These are phyloP conservation scores for Corythoichthys haematopterus DNA, from an alignment of 2,113 vertebrate species.

Conservation along the genomic window DNA sequence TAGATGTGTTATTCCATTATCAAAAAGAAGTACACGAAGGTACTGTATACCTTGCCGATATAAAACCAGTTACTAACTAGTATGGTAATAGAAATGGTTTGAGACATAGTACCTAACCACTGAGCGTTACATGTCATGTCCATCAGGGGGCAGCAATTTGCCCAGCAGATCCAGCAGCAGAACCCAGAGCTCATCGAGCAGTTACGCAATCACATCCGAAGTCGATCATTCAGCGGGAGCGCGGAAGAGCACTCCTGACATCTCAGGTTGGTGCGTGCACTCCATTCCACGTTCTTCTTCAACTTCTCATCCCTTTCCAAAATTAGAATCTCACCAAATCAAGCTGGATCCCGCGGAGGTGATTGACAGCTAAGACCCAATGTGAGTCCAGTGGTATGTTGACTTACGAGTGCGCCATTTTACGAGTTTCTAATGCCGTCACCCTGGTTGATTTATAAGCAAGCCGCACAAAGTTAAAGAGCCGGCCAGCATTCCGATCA, in stretches of 20 bases:
- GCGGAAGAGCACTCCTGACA: constrained; percentile 92
- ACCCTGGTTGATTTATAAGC: too few species aligned
- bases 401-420: background rate
- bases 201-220: constrained; percentile 92
- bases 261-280: constrained; percentile 17
- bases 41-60: background rate
- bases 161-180: constrained; percentile 98
- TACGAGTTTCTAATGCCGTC: too few species aligned
- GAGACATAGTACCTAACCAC: background rate
- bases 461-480: too few species aligned
- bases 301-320: background rate
- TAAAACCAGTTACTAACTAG: background rate
- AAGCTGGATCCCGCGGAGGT: background rate
- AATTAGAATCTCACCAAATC: background rate
- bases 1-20: too few species aligned
- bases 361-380: background rate
- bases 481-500: background rate
- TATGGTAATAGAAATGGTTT: too few species aligned
- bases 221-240: constrained; percentile 91
- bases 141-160: constrained; percentile 92
- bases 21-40: too few species aligned
- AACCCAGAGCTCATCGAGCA: constrained; percentile 97
- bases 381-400: background rate
- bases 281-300: background rate
- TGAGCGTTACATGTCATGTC: background rate